These are phyloP conservation scores for Acarapis woodi DNA, from an alignment of 1,140 invertebrate species.

Conservation along the genomic window DNA sequence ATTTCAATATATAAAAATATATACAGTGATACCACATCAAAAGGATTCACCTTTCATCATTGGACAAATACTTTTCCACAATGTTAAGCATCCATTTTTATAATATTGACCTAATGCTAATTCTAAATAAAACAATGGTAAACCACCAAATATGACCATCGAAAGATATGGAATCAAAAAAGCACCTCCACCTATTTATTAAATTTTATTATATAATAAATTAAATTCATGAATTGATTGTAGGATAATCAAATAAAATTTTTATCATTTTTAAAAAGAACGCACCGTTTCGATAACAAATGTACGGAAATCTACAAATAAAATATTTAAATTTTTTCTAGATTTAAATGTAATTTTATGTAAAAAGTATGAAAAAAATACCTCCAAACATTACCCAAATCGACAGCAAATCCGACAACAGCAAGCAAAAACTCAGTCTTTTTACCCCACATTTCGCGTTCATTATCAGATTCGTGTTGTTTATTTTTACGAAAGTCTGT, in stretches of 20 bases:
- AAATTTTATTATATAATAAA: neutral
- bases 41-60: slow-evolving; percentile 58
- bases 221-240: neutral
- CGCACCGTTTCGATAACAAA: slow-evolving; percentile 26
- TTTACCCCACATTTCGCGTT: slow-evolving; percentile 44
- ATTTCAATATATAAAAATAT: slow-evolving; percentile 1
- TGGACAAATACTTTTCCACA: slow-evolving; percentile 81
- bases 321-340: no score
- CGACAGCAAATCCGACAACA: slow-evolving; percentile 67
- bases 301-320: slow-evolving; percentile 41
- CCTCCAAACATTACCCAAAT: slow-evolving; percentile 67
- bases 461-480: no score
- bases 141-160: slow-evolving; percentile 62
- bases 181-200: slow-evolving; percentile 31
- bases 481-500: no score
- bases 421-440: slow-evolving; percentile 73
- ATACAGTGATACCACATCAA: neutral
- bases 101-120: slow-evolving; percentile 71
- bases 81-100: slow-evolving; percentile 60
- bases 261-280: neutral
- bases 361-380: no score
- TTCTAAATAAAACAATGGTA: slow-evolving; percentile 83
- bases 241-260: neutral
- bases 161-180: slow-evolving; percentile 76
- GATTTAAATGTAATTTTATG: no score